Evolutionary conservation across 2,113 vertebrate species (phyloP).

Genomic region (Corythoichthys intestinalis): DNA sequence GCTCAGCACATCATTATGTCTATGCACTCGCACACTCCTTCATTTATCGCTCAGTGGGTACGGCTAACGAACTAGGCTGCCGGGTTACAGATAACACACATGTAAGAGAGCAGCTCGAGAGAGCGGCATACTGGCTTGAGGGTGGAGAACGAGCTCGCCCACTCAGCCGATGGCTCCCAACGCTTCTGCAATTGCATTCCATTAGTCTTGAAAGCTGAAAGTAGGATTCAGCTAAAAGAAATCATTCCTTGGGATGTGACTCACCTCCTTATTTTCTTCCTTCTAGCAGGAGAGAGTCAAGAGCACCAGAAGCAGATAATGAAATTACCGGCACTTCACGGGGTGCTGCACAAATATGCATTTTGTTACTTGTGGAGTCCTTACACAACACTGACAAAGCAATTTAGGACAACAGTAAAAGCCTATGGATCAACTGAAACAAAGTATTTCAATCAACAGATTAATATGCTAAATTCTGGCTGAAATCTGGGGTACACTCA

Average conservation of each 20-base stretch:
- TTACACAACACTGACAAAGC: slow-evolving; percentile 4
- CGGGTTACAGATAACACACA: background rate
- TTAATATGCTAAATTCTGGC: slow-evolving; percentile 14
- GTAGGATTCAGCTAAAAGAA: slow-evolving; percentile 23
- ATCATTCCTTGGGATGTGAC: slow-evolving; percentile 32
- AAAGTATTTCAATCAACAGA: background rate
- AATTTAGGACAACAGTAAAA: slow-evolving; percentile 1
- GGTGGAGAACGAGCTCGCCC: background rate
- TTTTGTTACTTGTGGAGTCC: slow-evolving; percentile 8
- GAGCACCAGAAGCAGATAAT: slow-evolving; percentile 17
- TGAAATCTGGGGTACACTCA: too few relatives aligned
- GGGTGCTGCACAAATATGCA: slow-evolving; percentile 11
- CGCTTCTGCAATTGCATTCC: slow-evolving; percentile 42
- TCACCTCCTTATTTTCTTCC: slow-evolving; percentile 12
- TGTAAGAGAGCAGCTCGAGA: background rate
- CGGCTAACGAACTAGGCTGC: background rate
- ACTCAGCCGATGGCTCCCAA: slow-evolving; percentile 7
- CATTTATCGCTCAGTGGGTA: background rate
- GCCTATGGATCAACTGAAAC: slow-evolving; percentile 14
- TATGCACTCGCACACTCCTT: background rate
- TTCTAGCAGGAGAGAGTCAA: slow-evolving; percentile 10
- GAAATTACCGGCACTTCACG: slow-evolving; percentile 21
- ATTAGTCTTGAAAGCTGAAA: slow-evolving; percentile 43
- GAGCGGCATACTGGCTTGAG: background rate
- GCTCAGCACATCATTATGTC: background rate